Percentiles rank a stretch among this genome's conserved stretches.
Evolutionary conservation across 2,888 invertebrate genomes (phyloP).

Genomic region (Calliopum simillimum): DNA sequence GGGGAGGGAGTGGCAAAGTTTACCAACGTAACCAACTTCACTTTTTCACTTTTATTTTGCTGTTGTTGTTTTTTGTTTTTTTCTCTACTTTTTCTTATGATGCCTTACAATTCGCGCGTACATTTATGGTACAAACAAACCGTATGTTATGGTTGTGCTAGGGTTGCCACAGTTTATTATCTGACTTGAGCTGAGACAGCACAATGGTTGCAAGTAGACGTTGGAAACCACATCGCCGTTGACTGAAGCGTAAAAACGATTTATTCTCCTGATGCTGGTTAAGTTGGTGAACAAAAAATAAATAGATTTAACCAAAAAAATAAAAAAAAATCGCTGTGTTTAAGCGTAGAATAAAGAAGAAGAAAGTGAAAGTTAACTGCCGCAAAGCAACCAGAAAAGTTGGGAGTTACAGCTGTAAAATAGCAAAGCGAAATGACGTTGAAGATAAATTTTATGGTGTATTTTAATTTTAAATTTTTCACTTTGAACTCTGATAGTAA

Average conservation of each 20-base stretch:
- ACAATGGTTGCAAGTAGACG: neutral
- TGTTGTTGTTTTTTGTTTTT: neutral
- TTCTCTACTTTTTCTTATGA: neutral
- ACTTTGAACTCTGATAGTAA: too few species aligned
- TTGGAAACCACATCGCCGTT: neutral
- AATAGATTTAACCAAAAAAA: neutral
- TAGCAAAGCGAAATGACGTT: too few species aligned
- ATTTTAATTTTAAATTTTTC: too few species aligned
- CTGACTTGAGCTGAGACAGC: neutral
- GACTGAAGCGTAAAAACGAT: slow-evolving; percentile 11
- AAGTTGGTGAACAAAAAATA: neutral
- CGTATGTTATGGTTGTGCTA: slow-evolving; percentile 1
- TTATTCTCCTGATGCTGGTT: neutral
- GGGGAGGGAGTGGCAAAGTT: too few species aligned
- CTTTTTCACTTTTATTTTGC: too few species aligned
- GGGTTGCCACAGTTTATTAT: slow-evolving; percentile 1
- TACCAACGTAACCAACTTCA: too few species aligned
- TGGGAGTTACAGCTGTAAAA: neutral
- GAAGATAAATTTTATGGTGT: too few species aligned
- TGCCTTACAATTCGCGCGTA: neutral
- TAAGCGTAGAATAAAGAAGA: slow-evolving; percentile 10
- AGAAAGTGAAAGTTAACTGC: slow-evolving; percentile 18
- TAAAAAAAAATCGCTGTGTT: slow-evolving; percentile 2
- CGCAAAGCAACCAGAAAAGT: neutral
- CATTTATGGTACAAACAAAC: neutral